A percentile compares a stretch with the other conserved stretches of the same genome.
These are phyloP conservation scores for Hormaphis cornu DNA, from an alignment of 1,140 invertebrate species.

Conservation along the genomic window DNA sequence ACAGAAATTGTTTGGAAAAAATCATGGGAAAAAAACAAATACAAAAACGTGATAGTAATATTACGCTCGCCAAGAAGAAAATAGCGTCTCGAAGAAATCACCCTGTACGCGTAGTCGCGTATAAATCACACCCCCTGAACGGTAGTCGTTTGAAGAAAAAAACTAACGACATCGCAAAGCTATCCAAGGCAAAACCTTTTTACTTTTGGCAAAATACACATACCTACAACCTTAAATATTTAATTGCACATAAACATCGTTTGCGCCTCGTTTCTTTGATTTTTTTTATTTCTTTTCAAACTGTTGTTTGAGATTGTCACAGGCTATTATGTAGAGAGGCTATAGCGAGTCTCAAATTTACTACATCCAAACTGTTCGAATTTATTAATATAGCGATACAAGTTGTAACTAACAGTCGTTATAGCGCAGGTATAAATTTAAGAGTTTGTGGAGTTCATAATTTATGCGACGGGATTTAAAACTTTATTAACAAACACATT, in stretches of 20 bases:
- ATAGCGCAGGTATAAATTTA: neutral
- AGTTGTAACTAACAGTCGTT: neutral
- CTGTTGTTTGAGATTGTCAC: neutral
- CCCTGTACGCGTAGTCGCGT: too few relatives aligned
- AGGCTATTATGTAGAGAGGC: neutral
- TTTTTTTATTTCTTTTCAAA: neutral
- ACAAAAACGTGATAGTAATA: too few relatives aligned
- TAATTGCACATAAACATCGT: neutral
- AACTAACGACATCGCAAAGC: neutral
- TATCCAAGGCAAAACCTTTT: neutral
- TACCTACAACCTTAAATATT: neutral
- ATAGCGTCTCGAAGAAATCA: too few relatives aligned
- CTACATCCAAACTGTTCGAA: neutral
- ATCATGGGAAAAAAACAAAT: too few relatives aligned
- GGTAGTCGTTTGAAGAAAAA: neutral
- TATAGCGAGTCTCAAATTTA: neutral
- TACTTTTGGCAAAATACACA: neutral
- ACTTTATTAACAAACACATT: neutral
- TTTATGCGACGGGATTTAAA: neutral
- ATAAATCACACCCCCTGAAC: neutral
- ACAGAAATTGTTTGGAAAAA: too few relatives aligned
- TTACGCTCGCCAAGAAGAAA: too few relatives aligned
- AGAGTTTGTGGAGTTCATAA: constrained; percentile 23
- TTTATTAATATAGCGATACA: neutral
- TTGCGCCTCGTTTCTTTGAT: neutral